Evolutionary conservation across 1,140 invertebrate species (phyloP).

Genomic region (Eumeta japonica): DNA sequence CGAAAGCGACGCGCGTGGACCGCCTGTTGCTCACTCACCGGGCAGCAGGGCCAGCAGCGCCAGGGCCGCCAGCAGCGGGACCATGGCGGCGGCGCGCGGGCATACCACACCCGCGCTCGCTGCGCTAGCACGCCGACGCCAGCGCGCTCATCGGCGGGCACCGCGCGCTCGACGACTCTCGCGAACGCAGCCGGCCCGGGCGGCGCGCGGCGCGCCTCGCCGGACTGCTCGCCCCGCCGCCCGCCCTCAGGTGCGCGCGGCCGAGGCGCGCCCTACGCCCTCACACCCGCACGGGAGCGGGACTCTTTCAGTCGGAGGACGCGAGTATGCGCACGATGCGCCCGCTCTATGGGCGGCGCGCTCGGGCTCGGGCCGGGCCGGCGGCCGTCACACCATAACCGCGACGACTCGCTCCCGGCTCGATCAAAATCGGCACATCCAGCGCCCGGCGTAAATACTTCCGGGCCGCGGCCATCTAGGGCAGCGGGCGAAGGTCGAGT

Average conservation of each 20-base stretch:
- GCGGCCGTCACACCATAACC: neutral
- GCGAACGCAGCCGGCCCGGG: conserved; percentile 46
- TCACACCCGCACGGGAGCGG: no score
- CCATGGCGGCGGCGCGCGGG: conserved; percentile 47
- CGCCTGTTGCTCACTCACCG: conserved; percentile 36
- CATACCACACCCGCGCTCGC: conserved; percentile 53
- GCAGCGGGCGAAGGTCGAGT: conserved; percentile 37
- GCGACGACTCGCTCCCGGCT: neutral
- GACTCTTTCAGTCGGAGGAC: conserved; percentile 4
- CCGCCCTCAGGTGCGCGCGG: conserved; percentile 32
- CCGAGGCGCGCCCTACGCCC: conserved; percentile 4
- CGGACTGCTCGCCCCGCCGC: conserved; percentile 12
- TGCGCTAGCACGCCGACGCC: conserved; percentile 49
- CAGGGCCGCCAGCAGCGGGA: conserved; percentile 38
- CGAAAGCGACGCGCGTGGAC: conserved; percentile 40
- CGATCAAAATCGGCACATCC: conserved; percentile 3
- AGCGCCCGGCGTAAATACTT: conserved; percentile 6
- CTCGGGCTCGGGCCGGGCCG: neutral
- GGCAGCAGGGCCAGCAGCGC: conserved; percentile 41
- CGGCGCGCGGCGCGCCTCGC: conserved; percentile 18
- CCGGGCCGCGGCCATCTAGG: conserved; percentile 14
- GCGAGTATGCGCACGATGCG: conserved; percentile 3
- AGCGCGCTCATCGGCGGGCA: conserved; percentile 37
- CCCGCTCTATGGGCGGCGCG: neutral
- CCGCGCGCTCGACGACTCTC: conserved; percentile 39